Conservation (phyloP, 1,140 invertebrate species). For the Melanaphis sacchari region DNA sequence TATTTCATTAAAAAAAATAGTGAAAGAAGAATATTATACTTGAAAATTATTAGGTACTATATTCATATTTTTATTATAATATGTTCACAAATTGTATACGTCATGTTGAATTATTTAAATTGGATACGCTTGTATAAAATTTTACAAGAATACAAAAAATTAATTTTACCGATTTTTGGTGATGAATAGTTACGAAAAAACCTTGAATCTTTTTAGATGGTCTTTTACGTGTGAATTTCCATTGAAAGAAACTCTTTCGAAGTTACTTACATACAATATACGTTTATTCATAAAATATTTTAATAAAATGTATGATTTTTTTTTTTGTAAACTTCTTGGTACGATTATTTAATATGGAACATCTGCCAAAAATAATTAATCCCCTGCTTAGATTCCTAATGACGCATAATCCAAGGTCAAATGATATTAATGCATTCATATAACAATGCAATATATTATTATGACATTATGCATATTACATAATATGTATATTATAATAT, state of each 20-base stretch:
- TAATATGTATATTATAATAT: not conserved
- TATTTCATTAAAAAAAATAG: not conserved
- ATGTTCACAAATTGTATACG: not conserved
- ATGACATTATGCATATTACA: not conserved
- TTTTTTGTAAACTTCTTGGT: not conserved
- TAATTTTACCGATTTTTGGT: not conserved
- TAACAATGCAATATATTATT: not conserved
- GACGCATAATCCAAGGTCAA: not conserved
- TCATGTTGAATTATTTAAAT: constrained; percentile 22
- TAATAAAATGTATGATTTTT: not conserved
- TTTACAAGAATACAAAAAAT: constrained; percentile 19
- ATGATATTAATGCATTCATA: constrained; percentile 21
- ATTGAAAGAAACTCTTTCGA: not conserved
- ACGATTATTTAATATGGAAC: not conserved
- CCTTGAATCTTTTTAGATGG: not conserved
- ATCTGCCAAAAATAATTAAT: constrained; percentile 11
- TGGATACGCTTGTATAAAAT: not conserved
- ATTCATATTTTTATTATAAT: not conserved
- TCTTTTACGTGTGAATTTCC: not conserved
- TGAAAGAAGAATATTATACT: not conserved
- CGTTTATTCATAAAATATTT: not conserved
- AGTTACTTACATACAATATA: not conserved
- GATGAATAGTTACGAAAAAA: not conserved
- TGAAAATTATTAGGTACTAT: not conserved
- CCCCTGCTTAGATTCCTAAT: not conserved